Evolutionary conservation across 92 coral and sea anemone species (phyloP), one percentile per base, ranked within the genome.

Genomic region (Phymanthus crucifer): DNA sequence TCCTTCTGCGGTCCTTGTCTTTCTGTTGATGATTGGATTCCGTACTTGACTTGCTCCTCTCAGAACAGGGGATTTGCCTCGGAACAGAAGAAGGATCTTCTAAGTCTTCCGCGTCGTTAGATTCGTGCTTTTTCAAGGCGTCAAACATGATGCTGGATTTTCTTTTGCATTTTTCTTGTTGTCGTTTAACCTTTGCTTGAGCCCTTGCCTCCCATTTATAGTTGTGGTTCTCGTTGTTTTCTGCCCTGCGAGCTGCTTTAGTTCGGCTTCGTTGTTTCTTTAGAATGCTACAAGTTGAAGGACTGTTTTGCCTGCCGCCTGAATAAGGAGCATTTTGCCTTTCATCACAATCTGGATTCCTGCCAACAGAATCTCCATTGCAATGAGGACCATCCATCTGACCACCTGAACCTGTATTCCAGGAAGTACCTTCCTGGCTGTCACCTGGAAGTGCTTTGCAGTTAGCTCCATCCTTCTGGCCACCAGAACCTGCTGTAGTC

Each of bases 81-180:
- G 2, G 56, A 17, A 40, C 13, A 27, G 34, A 71, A 35, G 32
- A 1, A 26, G 32, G 57, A 61, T 38, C 32, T 19, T 13, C 54
- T 11, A 14, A n/a, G 10, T 33, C 8, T 21, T 34, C n/a, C 32
- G 18, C 35, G 1, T 9, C 58, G 13, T 23, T 37, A 5, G 72
- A 45, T 35, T 32, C 37, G 4, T 38, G 72, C n/a, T 9, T 27
- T 38, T 77, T 77, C 17, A 77, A 37, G 2, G 29, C 68, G 0
- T 77, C 81, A 77, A 77, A 77, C 6, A 77, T 61, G 32, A 36
- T n/a, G 29, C 81, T 65, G 34, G 61, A 77, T 35, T 77, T 77
- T 40, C 37, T 36, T 70, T 77, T 77, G 72, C 81, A 40, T 65
- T 37, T 35, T 38, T 77, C 72, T 64, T 40, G 64, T 54, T 37